Percentiles rank a stretch among this genome's conserved stretches.
phyloP scores from a whole-genome alignment of 2,113 vertebrate species.

The Elephas maximus region DNA sequence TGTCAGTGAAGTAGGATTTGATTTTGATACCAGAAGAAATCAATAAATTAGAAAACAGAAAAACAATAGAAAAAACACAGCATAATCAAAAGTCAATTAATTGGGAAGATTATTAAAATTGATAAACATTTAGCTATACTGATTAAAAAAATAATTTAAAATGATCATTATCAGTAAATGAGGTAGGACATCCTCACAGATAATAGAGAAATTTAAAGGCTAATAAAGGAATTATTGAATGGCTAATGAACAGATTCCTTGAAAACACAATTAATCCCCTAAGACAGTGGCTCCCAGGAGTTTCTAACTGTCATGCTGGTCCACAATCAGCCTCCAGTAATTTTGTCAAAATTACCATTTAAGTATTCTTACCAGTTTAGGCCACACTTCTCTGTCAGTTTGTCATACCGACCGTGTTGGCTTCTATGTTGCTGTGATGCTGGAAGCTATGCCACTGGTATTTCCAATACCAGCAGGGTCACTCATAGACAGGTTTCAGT shows the following conservation, averaged over 20 bases:
- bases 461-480: too few relatives aligned
- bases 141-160: not conserved
- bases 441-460: too few relatives aligned
- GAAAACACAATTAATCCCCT: not conserved
- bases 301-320: too few relatives aligned
- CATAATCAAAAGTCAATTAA: not conserved
- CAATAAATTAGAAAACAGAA: not conserved
- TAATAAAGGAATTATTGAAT: not conserved
- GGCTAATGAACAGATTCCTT: not conserved
- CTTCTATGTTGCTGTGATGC: too few relatives aligned
- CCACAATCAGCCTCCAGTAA: too few relatives aligned
- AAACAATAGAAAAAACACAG: not conserved
- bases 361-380: too few relatives aligned
- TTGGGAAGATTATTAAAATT: not conserved
- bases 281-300: too few relatives aligned
- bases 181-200: not conserved
- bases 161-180: not conserved
- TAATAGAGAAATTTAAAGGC: not conserved
- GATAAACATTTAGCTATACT: not conserved
- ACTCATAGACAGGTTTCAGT: too few relatives aligned
- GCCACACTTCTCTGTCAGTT: too few relatives aligned
- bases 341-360: too few relatives aligned
- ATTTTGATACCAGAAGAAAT: not conserved
- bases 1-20: too few relatives aligned
- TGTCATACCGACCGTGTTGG: too few relatives aligned